phyloP scores from a whole-genome alignment of 2,797 vertebrate species.

The Gymnoscopelus braueri region DNA sequence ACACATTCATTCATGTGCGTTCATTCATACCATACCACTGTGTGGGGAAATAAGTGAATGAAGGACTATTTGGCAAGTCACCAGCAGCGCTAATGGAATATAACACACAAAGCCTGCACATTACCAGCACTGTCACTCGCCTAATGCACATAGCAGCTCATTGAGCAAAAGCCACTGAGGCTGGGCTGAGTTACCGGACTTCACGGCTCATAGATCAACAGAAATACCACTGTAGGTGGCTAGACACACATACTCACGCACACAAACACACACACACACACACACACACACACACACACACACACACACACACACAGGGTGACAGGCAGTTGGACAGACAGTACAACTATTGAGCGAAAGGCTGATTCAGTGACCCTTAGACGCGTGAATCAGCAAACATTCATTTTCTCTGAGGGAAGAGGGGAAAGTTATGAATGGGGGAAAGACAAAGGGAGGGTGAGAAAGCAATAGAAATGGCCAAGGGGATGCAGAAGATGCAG shows the following conservation, averaged over 20 bases:
- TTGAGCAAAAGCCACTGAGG: conserved; percentile 59
- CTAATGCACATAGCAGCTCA: conserved; percentile 68
- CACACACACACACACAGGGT: conserved; percentile 29
- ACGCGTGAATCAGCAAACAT: conserved; percentile 79
- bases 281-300: conserved; percentile 21
- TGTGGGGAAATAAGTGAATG: conserved; percentile 64
- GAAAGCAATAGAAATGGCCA: conserved; percentile 40
- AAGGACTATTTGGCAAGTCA: conserved; percentile 59
- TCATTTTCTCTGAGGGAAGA: conserved; percentile 63
- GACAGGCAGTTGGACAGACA: conserved; percentile 63
- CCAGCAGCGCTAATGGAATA: conserved; percentile 65
- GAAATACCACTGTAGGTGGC: conserved; percentile 73
- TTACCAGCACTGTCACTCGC: conserved; percentile 56
- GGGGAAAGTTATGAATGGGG: conserved; percentile 61
- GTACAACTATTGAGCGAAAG: conserved; percentile 63
- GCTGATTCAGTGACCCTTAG: conserved; percentile 63
- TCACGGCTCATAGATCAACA: conserved; percentile 71
- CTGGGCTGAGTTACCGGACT: conserved; percentile 68
- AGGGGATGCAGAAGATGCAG: conserved; percentile 51
- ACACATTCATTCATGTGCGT: conserved; percentile 46
- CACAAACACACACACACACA: conserved; percentile 5
- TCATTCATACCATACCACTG: conserved; percentile 34
- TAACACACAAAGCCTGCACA: conserved; percentile 62
- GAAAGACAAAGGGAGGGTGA: conserved; percentile 63
- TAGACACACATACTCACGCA: conserved; percentile 38